These are phyloP conservation scores for Galleria mellonella DNA, from an alignment of 1,140 invertebrate species.

Conservation along the genomic window DNA sequence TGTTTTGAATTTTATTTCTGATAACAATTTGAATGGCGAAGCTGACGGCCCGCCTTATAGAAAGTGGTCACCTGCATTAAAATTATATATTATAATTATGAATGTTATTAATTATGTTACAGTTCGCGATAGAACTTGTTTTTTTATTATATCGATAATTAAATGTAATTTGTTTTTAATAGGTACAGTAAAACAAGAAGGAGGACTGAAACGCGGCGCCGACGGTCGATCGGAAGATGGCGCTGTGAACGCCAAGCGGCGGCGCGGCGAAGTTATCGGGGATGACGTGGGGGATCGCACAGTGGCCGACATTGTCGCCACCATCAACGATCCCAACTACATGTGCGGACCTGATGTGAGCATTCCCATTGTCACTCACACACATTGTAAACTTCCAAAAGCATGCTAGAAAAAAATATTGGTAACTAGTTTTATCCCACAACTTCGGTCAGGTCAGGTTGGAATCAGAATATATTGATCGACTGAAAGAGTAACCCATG, in stretches of 20 bases:
- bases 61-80: too few species aligned
- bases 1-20: too few species aligned
- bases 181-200: conserved; percentile 49
- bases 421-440: too few species aligned
- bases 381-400: conserved; percentile 1
- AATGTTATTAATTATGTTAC: too few species aligned
- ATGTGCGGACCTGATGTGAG: conserved; percentile 88
- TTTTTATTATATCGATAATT: too few species aligned
- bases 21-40: too few species aligned
- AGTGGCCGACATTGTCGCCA: conserved; percentile 84
- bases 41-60: too few species aligned
- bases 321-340: conserved; percentile 85
- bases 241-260: conserved; percentile 28
- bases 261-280: conserved; percentile 22
- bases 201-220: conserved; percentile 27
- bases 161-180: background rate
- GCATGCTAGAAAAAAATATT: background rate
- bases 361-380: conserved; percentile 7
- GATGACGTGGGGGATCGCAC: conserved; percentile 80
- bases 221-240: conserved; percentile 8
- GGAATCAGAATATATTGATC: too few species aligned
- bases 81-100: too few species aligned
- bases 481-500: too few species aligned
- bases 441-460: too few species aligned
- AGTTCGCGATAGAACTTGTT: too few species aligned